Evolutionary conservation across 2,797 vertebrate species (phyloP).

Genomic region (Odontamblyopus rebecca): DNA sequence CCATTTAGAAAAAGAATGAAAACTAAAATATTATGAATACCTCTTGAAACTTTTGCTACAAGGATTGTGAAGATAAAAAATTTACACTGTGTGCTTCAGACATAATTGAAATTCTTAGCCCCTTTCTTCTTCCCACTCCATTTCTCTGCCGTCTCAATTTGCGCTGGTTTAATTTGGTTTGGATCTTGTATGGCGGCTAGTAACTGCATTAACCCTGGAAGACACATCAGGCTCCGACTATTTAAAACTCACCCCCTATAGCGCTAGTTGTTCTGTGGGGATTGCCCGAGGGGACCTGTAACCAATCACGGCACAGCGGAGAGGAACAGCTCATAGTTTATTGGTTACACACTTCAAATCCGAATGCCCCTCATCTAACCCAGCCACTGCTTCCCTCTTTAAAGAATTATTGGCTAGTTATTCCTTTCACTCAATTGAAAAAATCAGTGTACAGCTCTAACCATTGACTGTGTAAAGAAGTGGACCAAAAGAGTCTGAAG

Average conservation of each 20-base stretch:
- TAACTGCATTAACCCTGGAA: slow-evolving; percentile 63
- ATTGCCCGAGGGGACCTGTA: slow-evolving; percentile 63
- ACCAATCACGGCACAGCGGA: slow-evolving; percentile 64
- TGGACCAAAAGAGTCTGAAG: too few relatives aligned
- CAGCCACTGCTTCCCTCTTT: slow-evolving; percentile 40
- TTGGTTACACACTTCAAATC: slow-evolving; percentile 60
- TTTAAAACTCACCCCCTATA: slow-evolving; percentile 61
- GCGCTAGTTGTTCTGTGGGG: slow-evolving; percentile 52
- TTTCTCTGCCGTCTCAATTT: slow-evolving; percentile 46
- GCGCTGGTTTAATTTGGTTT: slow-evolving; percentile 59
- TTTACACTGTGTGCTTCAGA: slow-evolving; percentile 14
- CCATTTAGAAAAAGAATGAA: slow-evolving; percentile 14
- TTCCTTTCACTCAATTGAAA: background rate
- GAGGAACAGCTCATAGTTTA: slow-evolving; percentile 63
- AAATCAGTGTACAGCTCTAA: background rate
- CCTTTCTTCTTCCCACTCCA: slow-evolving; percentile 26
- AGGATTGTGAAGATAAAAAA: slow-evolving; percentile 23
- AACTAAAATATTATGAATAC: slow-evolving; percentile 26
- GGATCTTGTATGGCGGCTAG: slow-evolving; percentile 38
- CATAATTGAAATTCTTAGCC: slow-evolving; percentile 53
- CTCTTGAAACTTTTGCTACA: slow-evolving; percentile 26
- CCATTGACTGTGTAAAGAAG: too few relatives aligned
- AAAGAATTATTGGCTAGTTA: slow-evolving; percentile 15
- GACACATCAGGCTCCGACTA: slow-evolving; percentile 60
- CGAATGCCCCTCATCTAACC: slow-evolving; percentile 31